phyloP scores from a whole-genome alignment of 1,140 invertebrate species.

The Penaeus vannamei region DNA sequence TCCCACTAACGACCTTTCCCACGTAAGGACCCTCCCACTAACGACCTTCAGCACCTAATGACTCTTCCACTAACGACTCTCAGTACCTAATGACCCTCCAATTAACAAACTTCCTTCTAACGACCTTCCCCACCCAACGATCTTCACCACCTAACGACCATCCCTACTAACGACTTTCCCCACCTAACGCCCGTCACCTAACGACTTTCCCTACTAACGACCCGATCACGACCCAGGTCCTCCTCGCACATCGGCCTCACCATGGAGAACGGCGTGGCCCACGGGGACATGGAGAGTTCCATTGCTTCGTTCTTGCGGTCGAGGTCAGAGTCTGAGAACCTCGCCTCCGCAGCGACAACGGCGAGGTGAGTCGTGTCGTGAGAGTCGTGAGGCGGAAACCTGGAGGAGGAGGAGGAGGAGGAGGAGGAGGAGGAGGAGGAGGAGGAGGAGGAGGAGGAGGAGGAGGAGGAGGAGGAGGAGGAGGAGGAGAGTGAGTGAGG shows the following conservation, averaged over 20 bases:
- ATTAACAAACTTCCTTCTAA: too few relatives aligned
- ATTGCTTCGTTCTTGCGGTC: slow-evolving; percentile 40
- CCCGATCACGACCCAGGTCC: neutral
- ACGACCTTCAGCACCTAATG: too few relatives aligned
- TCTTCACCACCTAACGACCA: too few relatives aligned
- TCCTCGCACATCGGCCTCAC: slow-evolving; percentile 35
- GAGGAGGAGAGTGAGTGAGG: neutral
- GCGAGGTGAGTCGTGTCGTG: slow-evolving; percentile 16
- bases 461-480: slow-evolving; percentile 16
- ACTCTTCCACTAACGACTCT: too few relatives aligned
- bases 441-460: neutral
- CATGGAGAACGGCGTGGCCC: slow-evolving; percentile 21
- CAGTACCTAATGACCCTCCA: too few relatives aligned
- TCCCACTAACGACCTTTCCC: too few relatives aligned
- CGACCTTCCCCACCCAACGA: too few relatives aligned
- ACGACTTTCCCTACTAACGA: neutral
- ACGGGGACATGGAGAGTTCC: slow-evolving; percentile 29
- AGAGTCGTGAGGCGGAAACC: too few relatives aligned
- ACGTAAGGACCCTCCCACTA: too few relatives aligned
- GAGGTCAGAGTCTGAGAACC: slow-evolving; percentile 32
- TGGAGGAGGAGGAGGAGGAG: neutral
- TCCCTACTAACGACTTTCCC: too few relatives aligned
- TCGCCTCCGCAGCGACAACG: neutral
- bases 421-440: neutral
- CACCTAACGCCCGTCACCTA: too few relatives aligned